phyloP scores from a whole-genome alignment of 2,113 vertebrate species.

The Harpagus bidentatus region DNA sequence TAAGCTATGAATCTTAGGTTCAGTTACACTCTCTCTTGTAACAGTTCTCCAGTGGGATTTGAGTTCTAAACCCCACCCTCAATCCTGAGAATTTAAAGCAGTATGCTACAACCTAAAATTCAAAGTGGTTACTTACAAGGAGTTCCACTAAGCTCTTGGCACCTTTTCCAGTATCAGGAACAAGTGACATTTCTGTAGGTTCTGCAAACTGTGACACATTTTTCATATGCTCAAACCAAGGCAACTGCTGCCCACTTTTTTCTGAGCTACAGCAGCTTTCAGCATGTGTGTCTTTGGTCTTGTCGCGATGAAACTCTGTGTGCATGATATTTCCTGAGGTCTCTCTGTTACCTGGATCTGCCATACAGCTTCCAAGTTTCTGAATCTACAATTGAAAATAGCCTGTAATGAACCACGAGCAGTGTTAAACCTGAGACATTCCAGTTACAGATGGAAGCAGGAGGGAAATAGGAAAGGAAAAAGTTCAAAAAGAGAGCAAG shows the following conservation, averaged over 20 bases:
- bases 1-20: neutral
- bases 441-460: neutral
- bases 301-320: slow-evolving; percentile 76
- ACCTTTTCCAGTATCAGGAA: slow-evolving; percentile 73
- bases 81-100: neutral
- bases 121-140: slow-evolving; percentile 80
- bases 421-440: accelerated
- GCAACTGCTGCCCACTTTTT: slow-evolving; percentile 78
- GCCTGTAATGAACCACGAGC: neutral
- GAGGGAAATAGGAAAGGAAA: neutral
- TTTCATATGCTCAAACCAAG: slow-evolving; percentile 82
- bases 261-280: slow-evolving; percentile 78
- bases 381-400: slow-evolving; percentile 70
- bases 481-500: neutral
- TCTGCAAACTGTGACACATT: slow-evolving; percentile 70
- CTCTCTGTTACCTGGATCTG: slow-evolving; percentile 74
- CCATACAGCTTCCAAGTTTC: slow-evolving; percentile 75
- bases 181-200: slow-evolving; percentile 70
- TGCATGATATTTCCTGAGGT: slow-evolving; percentile 70
- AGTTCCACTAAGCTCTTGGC: slow-evolving; percentile 90
- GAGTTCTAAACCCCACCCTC: neutral
- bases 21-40: accelerated
- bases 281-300: slow-evolving; percentile 85
- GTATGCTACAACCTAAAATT: neutral
- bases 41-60: neutral